phyloP scores from a whole-genome alignment of 2,888 invertebrate genomes.

The Chaitophorus viminalis region DNA sequence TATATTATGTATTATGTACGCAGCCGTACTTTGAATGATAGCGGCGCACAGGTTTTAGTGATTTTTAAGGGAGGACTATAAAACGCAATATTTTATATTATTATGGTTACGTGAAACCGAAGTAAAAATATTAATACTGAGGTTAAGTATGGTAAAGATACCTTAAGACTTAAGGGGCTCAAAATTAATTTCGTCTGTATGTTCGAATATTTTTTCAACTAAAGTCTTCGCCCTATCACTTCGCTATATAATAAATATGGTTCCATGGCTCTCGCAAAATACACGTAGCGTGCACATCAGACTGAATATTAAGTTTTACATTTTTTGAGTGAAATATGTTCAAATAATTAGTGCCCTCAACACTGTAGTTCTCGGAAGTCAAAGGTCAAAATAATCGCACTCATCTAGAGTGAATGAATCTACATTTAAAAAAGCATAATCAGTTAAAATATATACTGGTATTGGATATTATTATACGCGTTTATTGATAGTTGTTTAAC shows the following conservation, averaged over 20 bases:
- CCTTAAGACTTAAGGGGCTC: neutral
- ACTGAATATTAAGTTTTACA: neutral
- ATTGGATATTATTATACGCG: too few species aligned
- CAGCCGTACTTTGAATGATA: neutral
- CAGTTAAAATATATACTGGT: neutral
- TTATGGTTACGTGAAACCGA: neutral
- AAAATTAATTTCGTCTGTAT: neutral
- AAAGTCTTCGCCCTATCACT: too few species aligned
- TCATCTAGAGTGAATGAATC: neutral
- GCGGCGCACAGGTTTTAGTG: neutral
- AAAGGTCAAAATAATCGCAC: neutral
- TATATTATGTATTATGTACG: neutral
- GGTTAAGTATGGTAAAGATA: too few species aligned
- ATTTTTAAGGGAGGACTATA: neutral
- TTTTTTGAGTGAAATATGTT: neutral
- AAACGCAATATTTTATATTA: constrained; percentile 1
- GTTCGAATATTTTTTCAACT: neutral
- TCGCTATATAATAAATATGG: too few species aligned
- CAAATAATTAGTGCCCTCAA: neutral
- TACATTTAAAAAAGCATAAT: neutral
- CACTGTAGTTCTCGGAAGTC: too few species aligned
- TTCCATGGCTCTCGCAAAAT: neutral
- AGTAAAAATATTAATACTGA: constrained; percentile 15
- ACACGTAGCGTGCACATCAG: neutral
- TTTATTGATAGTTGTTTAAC: neutral